Percentiles rank a stretch among this genome's conserved stretches.
Conservation (phyloP, 37 sponge, comb jelly and placozoan species). For the Corticium candelabrum region DNA sequence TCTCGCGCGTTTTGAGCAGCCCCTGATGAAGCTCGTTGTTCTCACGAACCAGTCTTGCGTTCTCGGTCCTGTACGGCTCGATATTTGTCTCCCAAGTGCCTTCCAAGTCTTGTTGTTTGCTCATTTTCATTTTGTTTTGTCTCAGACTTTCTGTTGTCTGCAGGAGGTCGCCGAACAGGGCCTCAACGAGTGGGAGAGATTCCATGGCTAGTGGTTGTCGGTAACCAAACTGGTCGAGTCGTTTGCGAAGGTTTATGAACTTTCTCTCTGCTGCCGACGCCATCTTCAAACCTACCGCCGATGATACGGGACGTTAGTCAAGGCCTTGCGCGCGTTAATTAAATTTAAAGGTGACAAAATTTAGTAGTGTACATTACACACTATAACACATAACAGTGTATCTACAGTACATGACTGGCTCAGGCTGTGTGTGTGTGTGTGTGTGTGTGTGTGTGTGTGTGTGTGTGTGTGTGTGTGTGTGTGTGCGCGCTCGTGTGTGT, state of each 20-base stretch:
- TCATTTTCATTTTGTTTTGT: conserved; percentile 60
- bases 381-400: not conserved
- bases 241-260: conserved; percentile 76
- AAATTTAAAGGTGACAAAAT: not conserved
- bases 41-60: conserved; percentile 80
- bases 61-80: conserved; percentile 91
- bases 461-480: conserved; percentile 20
- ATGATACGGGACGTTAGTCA: not conserved
- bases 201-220: conserved; percentile 83
- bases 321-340: too few relatives aligned
- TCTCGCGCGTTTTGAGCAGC: conserved; percentile 70
- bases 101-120: conserved; percentile 49
- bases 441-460: conserved; percentile 5
- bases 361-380: too few relatives aligned
- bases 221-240: conserved; percentile 97
- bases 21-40: conserved; percentile 85
- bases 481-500: too few relatives aligned
- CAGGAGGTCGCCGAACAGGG: conserved; percentile 84
- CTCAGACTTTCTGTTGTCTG: conserved; percentile 97
- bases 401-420: conserved; percentile 6
- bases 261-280: conserved; percentile 59
- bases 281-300: not conserved
- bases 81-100: conserved; percentile 54
- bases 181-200: conserved; percentile 86
- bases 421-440: not conserved